Evolutionary conservation across 1,140 invertebrate species (phyloP).

Genomic region (Cyrtorhinus lividipennis): DNA sequence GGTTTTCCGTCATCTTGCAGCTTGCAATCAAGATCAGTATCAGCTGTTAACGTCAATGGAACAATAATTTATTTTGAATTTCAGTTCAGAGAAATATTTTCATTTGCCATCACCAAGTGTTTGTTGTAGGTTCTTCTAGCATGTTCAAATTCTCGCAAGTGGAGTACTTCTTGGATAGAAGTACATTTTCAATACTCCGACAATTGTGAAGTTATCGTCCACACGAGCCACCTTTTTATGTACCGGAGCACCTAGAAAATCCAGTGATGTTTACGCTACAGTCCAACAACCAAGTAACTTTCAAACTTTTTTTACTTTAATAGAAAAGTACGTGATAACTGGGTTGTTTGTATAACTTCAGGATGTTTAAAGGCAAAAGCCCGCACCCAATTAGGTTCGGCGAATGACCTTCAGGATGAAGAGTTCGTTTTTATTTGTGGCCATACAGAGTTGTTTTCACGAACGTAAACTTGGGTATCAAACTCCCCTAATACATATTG

Average conservation of each 20-base stretch:
- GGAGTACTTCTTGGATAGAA: background rate
- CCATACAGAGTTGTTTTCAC: background rate
- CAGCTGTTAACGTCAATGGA: background rate
- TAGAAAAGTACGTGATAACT: background rate
- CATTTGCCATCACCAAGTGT: too few relatives aligned
- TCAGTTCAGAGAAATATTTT: background rate
- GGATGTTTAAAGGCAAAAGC: background rate
- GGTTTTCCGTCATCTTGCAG: too few relatives aligned
- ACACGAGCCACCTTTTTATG: background rate
- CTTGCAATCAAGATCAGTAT: too few relatives aligned
- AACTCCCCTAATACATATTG: too few relatives aligned
- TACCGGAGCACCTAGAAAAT: background rate
- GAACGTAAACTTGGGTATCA: background rate
- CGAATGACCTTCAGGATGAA: background rate
- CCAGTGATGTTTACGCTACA: background rate
- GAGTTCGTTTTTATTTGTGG: background rate
- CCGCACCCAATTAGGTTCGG: background rate
- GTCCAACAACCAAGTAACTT: background rate
- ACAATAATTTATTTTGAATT: background rate
- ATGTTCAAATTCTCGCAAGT: background rate
- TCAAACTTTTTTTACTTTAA: background rate
- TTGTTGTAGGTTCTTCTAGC: background rate
- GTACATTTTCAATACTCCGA: background rate
- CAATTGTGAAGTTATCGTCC: too few relatives aligned
- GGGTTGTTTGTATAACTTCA: background rate